Evolutionary conservation across 2,113 vertebrate species (phyloP).

Genomic region (Podiceps cristatus): DNA sequence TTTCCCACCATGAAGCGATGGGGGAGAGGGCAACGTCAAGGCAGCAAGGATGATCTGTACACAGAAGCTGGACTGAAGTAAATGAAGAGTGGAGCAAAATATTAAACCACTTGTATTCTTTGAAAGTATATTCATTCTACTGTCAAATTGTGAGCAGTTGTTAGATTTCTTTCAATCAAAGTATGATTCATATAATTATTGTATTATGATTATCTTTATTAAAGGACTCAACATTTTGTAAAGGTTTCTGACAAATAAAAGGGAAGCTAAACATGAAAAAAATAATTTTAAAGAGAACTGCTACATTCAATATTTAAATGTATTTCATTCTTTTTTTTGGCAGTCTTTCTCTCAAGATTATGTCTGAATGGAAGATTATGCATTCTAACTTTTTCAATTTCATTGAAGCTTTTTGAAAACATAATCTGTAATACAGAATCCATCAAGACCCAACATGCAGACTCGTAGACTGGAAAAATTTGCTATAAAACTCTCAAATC

Average conservation of each 20-base stretch:
- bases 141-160: conserved; percentile 45
- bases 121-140: conserved; percentile 28
- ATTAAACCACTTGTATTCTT: conserved; percentile 43
- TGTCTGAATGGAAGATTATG: conserved; percentile 33
- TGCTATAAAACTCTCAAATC: not conserved
- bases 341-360: conserved; percentile 11
- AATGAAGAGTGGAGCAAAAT: not conserved
- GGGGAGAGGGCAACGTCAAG: not conserved
- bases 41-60: not conserved
- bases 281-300: conserved; percentile 5
- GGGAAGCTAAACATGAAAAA: conserved; percentile 28
- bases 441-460: not conserved
- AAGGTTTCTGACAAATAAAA: conserved; percentile 54
- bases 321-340: not conserved
- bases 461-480: not conserved
- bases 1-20: not conserved
- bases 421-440: conserved; percentile 24
- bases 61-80: conserved; percentile 12
- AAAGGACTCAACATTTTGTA: conserved; percentile 57
- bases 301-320: conserved; percentile 29
- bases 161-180: conserved; percentile 67
- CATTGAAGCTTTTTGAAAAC: conserved; percentile 53
- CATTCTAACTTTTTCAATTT: conserved; percentile 26
- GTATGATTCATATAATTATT: conserved; percentile 69
- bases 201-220: conserved; percentile 66